phyloP scores from a whole-genome alignment of 2,797 vertebrate genomes.

The Monodelphis domestica region DNA sequence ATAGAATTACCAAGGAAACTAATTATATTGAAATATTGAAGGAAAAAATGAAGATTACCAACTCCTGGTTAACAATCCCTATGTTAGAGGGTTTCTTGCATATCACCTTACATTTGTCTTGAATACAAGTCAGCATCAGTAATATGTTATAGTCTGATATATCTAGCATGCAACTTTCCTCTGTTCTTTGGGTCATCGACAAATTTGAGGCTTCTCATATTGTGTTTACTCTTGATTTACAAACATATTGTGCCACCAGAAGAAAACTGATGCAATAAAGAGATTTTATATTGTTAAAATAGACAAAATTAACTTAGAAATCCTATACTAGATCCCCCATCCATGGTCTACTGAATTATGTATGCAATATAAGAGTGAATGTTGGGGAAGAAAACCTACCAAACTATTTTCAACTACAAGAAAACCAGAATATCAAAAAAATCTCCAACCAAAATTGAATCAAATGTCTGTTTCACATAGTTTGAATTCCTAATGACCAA shows the following conservation, averaged over 20 bases:
- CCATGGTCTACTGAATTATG: background rate
- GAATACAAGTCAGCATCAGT: background rate
- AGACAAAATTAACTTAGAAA: background rate
- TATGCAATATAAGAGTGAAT: background rate
- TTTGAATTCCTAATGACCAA: background rate
- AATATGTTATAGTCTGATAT: background rate
- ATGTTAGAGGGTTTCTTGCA: background rate
- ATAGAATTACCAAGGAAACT: background rate
- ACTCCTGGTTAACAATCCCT: background rate
- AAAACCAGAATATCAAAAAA: slow-evolving; percentile 28
- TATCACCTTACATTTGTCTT: background rate
- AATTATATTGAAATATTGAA: background rate
- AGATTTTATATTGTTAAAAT: background rate
- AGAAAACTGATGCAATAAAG: background rate
- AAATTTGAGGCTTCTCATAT: background rate
- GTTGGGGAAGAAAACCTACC: background rate
- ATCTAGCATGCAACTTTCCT: background rate
- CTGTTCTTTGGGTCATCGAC: background rate
- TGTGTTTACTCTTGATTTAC: background rate
- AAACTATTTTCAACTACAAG: background rate
- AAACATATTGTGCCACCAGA: background rate
- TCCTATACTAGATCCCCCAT: background rate
- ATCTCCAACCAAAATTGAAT: background rate
- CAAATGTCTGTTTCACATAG: background rate
- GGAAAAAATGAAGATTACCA: background rate